Conservation (phyloP, 1,140 invertebrate genomes). For the Chelonus insularis region DNA sequence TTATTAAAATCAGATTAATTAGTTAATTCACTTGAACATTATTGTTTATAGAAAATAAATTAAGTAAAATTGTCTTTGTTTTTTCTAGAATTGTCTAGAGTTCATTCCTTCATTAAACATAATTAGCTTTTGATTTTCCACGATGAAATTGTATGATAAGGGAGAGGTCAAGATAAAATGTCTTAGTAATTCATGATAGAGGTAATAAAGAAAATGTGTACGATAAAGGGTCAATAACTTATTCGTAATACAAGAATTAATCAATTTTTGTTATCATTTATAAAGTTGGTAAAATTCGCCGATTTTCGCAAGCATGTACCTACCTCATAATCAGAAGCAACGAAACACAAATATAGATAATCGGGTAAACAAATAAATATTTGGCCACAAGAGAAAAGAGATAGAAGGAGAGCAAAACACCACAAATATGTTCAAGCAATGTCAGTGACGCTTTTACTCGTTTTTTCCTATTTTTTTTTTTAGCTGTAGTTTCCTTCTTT, state of each 20-base stretch:
- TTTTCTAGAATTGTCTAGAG: background rate
- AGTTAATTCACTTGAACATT: no score
- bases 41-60: no score
- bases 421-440: conserved; percentile 54
- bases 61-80: no score
- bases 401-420: conserved; percentile 38
- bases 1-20: no score
- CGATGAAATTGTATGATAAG: conserved; percentile 13
- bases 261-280: background rate
- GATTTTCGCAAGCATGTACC: background rate
- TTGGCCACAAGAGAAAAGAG: conserved; percentile 38
- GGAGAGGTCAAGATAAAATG: conserved; percentile 9
- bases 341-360: conserved; percentile 33
- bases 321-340: conserved; percentile 3
- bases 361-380: conserved; percentile 56
- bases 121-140: conserved; percentile 20
- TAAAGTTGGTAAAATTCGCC: background rate
- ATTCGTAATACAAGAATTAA: background rate
- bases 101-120: conserved; percentile 9
- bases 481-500: conserved; percentile 12
- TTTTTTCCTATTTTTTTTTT: conserved; percentile 25
- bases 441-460: conserved; percentile 39
- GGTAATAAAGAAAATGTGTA: conserved; percentile 7
- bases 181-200: background rate
- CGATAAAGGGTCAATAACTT: conserved; percentile 28